phyloP scores from a whole-genome alignment of 2,113 vertebrate genomes.

The Cryptomyrus ogoouensis region DNA sequence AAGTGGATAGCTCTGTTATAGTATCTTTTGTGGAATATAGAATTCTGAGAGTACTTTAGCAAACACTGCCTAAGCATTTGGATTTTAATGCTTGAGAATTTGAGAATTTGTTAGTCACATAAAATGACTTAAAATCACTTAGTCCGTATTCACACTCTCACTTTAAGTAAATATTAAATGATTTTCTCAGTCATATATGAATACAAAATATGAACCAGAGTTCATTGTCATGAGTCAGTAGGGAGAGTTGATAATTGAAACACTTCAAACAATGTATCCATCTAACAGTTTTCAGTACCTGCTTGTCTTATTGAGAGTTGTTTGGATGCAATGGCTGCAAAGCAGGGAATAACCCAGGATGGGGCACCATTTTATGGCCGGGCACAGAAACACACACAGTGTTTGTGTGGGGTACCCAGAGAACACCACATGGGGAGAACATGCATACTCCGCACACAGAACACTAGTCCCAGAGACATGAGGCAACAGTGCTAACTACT shows the following conservation, averaged over 20 bases:
- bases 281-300: background rate
- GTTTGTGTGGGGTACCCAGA: background rate
- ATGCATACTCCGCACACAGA: no score
- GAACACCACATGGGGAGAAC: no score
- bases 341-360: background rate
- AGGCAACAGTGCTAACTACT: background rate
- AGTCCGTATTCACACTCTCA: background rate
- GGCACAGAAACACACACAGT: background rate
- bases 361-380: background rate
- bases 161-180: background rate
- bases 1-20: background rate
- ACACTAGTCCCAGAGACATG: background rate
- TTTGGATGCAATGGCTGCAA: background rate
- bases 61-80: background rate
- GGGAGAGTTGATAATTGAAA: background rate
- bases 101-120: background rate
- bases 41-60: background rate
- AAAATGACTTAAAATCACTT: background rate
- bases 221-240: background rate
- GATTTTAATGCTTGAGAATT: background rate
- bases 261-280: background rate
- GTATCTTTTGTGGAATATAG: background rate
- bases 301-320: background rate
- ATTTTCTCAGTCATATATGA: background rate
- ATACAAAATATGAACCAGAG: background rate